phyloP scores from a whole-genome alignment of 2,888 invertebrate species.

The Chloroclystis v-ata region DNA sequence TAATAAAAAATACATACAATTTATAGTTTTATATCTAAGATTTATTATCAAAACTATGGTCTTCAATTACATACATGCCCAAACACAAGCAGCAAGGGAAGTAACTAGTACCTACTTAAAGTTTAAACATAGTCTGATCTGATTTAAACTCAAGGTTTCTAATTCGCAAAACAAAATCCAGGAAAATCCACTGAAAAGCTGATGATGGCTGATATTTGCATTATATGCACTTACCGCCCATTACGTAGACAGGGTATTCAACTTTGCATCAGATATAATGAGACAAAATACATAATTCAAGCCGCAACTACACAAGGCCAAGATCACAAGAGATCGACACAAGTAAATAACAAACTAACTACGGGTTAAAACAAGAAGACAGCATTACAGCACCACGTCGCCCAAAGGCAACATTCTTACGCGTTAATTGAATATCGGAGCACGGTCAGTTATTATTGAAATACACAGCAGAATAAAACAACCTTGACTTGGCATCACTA shows the following conservation, averaged over 20 bases:
- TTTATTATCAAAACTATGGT: too few relatives aligned
- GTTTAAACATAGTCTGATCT: too few relatives aligned
- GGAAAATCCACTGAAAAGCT: constrained; percentile 27
- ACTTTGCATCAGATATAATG: constrained; percentile 46
- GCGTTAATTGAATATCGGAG: constrained; percentile 64
- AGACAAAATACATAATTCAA: constrained; percentile 38
- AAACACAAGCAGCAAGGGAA: too few relatives aligned
- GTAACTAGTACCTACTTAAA: too few relatives aligned
- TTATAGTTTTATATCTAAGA: too few relatives aligned
- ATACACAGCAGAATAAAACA: constrained; percentile 51
- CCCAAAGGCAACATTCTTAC: constrained; percentile 45
- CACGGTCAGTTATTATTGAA: constrained; percentile 51
- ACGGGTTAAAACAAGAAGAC: constrained; percentile 19
- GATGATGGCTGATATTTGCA: constrained; percentile 29
- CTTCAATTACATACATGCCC: too few relatives aligned
- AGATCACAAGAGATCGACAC: constrained; percentile 44
- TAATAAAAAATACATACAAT: too few relatives aligned
- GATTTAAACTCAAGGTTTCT: too few relatives aligned
- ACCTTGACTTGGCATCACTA: constrained; percentile 69
- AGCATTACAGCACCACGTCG: constrained; percentile 35
- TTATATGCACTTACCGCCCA: constrained; percentile 62
- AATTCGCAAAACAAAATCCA: constrained; percentile 2
- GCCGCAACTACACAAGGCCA: constrained; percentile 56
- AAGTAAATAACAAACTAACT: constrained; percentile 25
- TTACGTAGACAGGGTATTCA: constrained; percentile 47